Evolutionary conservation across 2,888 invertebrate genomes (phyloP).

Genomic region (Orthosia cruda): DNA sequence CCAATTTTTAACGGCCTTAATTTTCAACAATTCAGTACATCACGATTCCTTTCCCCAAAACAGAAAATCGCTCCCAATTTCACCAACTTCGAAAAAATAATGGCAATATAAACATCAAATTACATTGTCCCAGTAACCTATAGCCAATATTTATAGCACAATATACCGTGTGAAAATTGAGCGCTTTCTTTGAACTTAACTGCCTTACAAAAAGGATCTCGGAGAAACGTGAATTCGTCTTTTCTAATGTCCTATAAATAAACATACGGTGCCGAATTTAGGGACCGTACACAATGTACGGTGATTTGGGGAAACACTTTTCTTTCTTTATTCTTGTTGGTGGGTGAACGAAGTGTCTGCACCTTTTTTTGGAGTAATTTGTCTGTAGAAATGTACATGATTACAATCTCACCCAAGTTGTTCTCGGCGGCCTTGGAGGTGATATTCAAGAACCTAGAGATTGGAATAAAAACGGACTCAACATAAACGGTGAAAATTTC

Average conservation of each 20-base stretch:
- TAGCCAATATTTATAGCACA: conserved; percentile 12
- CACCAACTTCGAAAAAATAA: neutral
- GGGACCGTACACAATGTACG: conserved; percentile 64
- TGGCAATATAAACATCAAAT: conserved; percentile 35
- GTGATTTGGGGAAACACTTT: conserved; percentile 25
- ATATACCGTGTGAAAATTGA: conserved; percentile 64
- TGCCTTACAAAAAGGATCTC: conserved; percentile 74
- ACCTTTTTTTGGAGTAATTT: neutral
- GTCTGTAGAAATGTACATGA: neutral
- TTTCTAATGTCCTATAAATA: conserved; percentile 89
- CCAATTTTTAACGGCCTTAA: neutral
- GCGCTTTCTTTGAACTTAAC: conserved; percentile 73
- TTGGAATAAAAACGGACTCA: too few relatives aligned
- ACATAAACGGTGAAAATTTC: too few relatives aligned
- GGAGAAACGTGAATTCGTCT: conserved; percentile 82
- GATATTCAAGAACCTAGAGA: too few relatives aligned
- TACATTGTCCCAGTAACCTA: conserved; percentile 15
- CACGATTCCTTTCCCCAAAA: neutral
- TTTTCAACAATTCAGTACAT: neutral
- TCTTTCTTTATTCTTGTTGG: neutral
- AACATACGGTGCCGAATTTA: conserved; percentile 79
- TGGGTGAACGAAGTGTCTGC: conserved; percentile 1
- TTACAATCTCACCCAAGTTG: too few relatives aligned
- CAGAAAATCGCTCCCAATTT: neutral
- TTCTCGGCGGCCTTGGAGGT: too few relatives aligned